Conservation (phyloP, 2,797 vertebrate genomes). For the Anomalospiza imberbis region DNA sequence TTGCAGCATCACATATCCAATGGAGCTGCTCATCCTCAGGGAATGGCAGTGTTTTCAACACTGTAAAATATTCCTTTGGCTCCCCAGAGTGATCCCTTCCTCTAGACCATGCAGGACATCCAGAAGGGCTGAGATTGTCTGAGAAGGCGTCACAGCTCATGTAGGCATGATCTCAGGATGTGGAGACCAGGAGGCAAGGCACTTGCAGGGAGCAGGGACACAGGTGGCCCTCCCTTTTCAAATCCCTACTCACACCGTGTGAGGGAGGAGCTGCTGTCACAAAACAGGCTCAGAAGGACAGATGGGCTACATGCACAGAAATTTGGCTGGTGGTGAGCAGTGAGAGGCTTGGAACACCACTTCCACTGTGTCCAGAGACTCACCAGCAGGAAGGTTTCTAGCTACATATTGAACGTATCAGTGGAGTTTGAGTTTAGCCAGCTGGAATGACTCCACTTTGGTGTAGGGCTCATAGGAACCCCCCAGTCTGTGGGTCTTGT, state of each 20-base stretch:
- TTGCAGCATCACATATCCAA: neutral
- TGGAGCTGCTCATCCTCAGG: neutral
- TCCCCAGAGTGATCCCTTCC: neutral
- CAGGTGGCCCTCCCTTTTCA: rapidly evolving
- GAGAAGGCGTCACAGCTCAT: neutral
- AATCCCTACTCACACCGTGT: neutral
- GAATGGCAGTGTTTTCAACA: neutral
- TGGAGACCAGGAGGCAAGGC: neutral
- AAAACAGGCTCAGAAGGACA: neutral
- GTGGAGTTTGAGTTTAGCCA: neutral
- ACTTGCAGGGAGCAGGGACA: neutral
- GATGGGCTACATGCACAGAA: neutral
- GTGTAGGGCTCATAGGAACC: neutral
- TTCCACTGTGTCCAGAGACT: neutral
- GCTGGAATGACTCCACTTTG: neutral
- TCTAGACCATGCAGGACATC: neutral
- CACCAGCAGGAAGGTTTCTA: neutral
- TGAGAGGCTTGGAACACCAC: neutral
- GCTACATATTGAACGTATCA: neutral
- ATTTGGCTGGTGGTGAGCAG: neutral
- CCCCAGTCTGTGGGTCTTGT: neutral
- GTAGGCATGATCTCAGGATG: neutral
- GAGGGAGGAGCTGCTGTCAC: neutral
- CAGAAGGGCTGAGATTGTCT: neutral
- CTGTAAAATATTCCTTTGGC: neutral